A percentile compares a stretch with the other conserved stretches of the same genome.
phyloP scores from a whole-genome alignment of 2,888 invertebrate species.

The Busseola fusca region DNA sequence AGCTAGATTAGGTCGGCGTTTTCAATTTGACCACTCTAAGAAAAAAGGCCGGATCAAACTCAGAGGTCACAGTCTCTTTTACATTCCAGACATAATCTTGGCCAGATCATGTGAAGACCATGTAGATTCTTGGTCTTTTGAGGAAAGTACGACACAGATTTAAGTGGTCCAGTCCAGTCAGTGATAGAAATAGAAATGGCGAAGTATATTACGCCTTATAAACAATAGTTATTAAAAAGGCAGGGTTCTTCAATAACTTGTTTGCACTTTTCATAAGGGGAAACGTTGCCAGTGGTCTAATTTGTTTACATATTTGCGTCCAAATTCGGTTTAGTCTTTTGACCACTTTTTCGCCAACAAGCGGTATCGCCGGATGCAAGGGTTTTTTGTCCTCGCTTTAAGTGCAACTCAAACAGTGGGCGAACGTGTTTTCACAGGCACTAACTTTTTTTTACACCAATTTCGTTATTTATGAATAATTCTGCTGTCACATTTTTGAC shows the following conservation, averaged over 20 bases:
- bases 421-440: constrained; percentile 66
- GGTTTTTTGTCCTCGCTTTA: constrained; percentile 76
- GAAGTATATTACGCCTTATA: background rate
- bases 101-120: background rate
- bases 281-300: constrained; percentile 53
- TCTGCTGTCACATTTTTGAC: constrained; percentile 57
- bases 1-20: background rate
- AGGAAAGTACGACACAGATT: background rate
- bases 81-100: background rate
- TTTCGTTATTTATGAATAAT: constrained; percentile 59
- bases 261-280: constrained; percentile 41
- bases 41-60: background rate
- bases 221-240: constrained; percentile 25
- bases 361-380: constrained; percentile 78
- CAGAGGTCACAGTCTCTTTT: background rate
- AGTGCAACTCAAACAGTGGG: constrained; percentile 80
- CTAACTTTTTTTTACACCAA: constrained; percentile 62
- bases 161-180: background rate
- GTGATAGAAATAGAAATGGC: background rate
- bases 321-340: constrained; percentile 82
- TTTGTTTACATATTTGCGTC: constrained; percentile 70
- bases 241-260: constrained; percentile 26
- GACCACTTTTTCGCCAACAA: constrained; percentile 78
- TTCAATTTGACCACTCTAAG: background rate
- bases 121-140: too few relatives aligned